phyloP scores from a whole-genome alignment of 2,113 vertebrate genomes.

The Falcunculus frontatus region DNA sequence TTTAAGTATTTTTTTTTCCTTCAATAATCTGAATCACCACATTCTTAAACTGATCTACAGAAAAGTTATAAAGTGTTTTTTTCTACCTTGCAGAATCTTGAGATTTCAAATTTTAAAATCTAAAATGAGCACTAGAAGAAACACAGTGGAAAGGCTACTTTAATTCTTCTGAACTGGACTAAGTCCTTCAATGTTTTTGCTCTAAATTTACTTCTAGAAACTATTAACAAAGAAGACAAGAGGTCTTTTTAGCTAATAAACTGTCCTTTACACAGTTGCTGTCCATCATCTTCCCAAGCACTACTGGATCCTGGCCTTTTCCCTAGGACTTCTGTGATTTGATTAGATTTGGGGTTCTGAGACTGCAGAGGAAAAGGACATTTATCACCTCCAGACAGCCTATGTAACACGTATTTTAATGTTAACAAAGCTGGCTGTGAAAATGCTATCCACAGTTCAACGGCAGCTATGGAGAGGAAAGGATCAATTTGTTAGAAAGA shows the following conservation, averaged over 20 bases:
- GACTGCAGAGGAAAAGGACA: not conserved
- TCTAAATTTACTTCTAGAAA: not conserved
- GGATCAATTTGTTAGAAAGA: not conserved
- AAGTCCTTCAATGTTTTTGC: not conserved
- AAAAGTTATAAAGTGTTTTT: not conserved
- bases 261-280: not conserved
- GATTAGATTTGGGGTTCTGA: slow-evolving; percentile 51
- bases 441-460: not conserved
- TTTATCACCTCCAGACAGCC: not conserved
- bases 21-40: not conserved
- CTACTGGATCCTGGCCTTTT: not conserved
- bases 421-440: not conserved
- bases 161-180: not conserved
- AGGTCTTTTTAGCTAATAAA: not conserved
- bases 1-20: not conserved
- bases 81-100: not conserved
- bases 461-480: not conserved
- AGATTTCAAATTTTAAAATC: not conserved
- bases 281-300: not conserved
- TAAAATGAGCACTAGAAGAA: not conserved
- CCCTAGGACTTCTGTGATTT: not conserved
- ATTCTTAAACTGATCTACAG: not conserved
- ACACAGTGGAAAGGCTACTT: not conserved
- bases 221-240: not conserved
- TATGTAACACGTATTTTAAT: not conserved